These are phyloP conservation scores for Pseudomugil tenellus DNA, from an alignment of 2,797 vertebrate species.

Conservation along the genomic window DNA sequence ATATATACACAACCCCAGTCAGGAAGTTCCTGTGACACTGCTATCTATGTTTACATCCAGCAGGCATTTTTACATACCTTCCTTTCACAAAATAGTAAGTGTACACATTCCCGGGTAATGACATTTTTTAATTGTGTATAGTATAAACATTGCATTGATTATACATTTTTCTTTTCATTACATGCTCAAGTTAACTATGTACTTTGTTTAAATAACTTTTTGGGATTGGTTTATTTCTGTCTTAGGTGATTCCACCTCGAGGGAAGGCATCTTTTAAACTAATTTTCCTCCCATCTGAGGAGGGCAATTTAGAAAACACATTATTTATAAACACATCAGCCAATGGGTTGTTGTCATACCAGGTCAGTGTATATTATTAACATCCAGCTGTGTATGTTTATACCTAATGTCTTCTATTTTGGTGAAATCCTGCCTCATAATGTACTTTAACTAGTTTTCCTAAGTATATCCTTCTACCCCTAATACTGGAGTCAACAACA, in stretches of 20 bases:
- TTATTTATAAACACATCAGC: conserved; percentile 99
- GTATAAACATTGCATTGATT: neutral
- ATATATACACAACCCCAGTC: conserved; percentile 93
- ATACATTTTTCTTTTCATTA: neutral
- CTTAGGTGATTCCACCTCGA: conserved; percentile 92
- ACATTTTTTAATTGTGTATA: neutral
- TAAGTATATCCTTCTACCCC: neutral
- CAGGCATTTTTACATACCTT: conserved; percentile 95
- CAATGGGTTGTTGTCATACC: conserved; percentile 93
- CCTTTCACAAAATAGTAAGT: conserved; percentile 92
- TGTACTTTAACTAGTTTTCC: neutral
- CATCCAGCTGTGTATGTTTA: neutral
- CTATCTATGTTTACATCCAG: conserved; percentile 95
- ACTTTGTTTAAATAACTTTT: conserved; percentile 1
- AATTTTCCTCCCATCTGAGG: conserved; percentile 94
- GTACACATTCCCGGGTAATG: neutral
- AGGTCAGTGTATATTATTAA: conserved; percentile 80
- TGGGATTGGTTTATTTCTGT: neutral
- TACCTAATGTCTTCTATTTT: neutral
- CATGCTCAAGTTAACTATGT: neutral
- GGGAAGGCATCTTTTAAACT: conserved; percentile 95
- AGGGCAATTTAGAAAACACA: conserved; percentile 94
- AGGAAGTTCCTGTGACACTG: conserved; percentile 92
- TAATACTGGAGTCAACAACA: neutral
- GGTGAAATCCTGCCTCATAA: neutral